phyloP scores from a whole-genome alignment of 2,888 invertebrate species.

The Drosophila longiperda region DNA sequence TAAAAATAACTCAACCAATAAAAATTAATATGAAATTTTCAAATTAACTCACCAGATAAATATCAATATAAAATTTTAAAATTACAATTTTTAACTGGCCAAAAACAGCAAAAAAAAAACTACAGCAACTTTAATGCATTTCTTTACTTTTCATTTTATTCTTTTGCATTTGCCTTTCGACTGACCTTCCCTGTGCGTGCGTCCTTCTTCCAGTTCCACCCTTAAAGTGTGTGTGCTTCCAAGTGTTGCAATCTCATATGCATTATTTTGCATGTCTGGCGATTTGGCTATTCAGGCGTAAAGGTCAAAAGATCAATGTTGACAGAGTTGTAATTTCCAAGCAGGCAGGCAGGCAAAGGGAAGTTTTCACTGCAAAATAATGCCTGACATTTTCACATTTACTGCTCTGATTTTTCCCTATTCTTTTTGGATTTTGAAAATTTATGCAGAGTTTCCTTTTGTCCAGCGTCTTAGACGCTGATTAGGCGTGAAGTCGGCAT shows the following conservation, averaged over 20 bases:
- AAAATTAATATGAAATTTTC: not conserved
- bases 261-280: slow-evolving; percentile 80
- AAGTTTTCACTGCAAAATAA: slow-evolving; percentile 42
- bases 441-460: slow-evolving; percentile 61
- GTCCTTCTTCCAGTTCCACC: slow-evolving; percentile 69
- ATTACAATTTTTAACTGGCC: not conserved
- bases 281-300: slow-evolving; percentile 78
- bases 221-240: slow-evolving; percentile 44
- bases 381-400: slow-evolving; percentile 44
- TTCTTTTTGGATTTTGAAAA: slow-evolving; percentile 37
- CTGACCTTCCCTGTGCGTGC: slow-evolving; percentile 39
- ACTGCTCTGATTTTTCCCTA: slow-evolving; percentile 67
- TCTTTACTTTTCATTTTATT: slow-evolving; percentile 17
- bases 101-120: slow-evolving; percentile 6
- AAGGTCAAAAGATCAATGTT: slow-evolving; percentile 82
- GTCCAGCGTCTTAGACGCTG: slow-evolving; percentile 59
- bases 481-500: slow-evolving; percentile 79
- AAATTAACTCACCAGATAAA: not conserved
- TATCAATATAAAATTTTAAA: not conserved
- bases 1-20: not conserved
- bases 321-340: slow-evolving; percentile 59
- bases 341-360: slow-evolving; percentile 20
- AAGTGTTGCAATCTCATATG: slow-evolving; percentile 65
- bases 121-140: slow-evolving; percentile 24
- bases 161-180: slow-evolving; percentile 3